Percentiles rank a stretch among this genome's conserved stretches.
phyloP scores from a whole-genome alignment of 1,140 invertebrate species.

The Pogonomyrmex californicus region DNA sequence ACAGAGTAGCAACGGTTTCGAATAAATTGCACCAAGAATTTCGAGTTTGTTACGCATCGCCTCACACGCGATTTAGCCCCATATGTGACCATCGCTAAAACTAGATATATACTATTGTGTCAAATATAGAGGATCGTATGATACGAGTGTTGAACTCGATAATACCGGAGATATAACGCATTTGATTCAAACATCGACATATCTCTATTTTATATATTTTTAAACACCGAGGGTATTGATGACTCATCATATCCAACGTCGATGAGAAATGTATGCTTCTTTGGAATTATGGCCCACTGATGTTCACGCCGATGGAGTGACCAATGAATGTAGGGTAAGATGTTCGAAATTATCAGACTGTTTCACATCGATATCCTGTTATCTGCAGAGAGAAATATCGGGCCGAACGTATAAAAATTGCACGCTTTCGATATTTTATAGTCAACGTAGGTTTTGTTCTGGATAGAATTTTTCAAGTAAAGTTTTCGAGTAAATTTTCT shows the following conservation, averaged over 20 bases:
- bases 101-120: neutral
- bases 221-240: neutral
- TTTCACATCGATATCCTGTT: constrained; percentile 4
- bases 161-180: neutral
- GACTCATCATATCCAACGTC: constrained; percentile 38
- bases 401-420: neutral
- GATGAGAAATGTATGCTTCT: neutral
- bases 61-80: neutral
- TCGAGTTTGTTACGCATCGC: neutral
- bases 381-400: neutral
- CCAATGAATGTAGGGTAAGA: constrained; percentile 1
- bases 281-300: neutral
- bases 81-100: neutral
- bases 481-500: neutral
- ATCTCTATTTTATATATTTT: neutral
- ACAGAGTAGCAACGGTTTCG: neutral
- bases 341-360: neutral
- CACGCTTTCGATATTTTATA: neutral
- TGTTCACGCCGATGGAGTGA: neutral
- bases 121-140: neutral
- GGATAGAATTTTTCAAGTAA: neutral
- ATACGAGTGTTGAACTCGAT: neutral
- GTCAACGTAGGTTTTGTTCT: neutral
- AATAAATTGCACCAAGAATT: neutral
- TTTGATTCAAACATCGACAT: neutral